Percentiles rank a stretch among this genome's conserved stretches.
phyloP scores from a whole-genome alignment of 2,888 invertebrate species.

The Xestia rhomboidea region DNA sequence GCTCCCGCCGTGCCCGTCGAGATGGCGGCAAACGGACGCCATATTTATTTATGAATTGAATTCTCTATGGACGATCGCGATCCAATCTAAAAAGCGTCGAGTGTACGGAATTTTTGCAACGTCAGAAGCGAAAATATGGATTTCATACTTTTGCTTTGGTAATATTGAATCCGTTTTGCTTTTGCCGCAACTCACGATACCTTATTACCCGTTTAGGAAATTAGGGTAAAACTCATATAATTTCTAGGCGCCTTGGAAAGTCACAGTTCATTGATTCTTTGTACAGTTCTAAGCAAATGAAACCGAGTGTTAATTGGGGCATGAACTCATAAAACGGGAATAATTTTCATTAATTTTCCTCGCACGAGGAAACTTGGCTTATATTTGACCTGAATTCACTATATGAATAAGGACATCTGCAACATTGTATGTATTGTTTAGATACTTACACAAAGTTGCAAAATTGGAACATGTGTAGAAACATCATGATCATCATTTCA shows the following conservation, averaged over 20 bases:
- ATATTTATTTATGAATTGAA: slow-evolving; percentile 82
- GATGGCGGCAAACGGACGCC: slow-evolving; percentile 74
- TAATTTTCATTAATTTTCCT: slow-evolving; percentile 41
- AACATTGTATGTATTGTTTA: slow-evolving; percentile 14
- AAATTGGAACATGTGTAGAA: not conserved
- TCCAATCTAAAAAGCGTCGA: slow-evolving; percentile 74
- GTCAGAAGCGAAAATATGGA: slow-evolving; percentile 59
- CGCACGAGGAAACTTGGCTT: slow-evolving; percentile 17
- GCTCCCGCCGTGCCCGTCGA: slow-evolving; percentile 63
- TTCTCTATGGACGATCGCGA: slow-evolving; percentile 73
- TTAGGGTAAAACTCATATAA: slow-evolving; percentile 29
- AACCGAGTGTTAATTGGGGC: slow-evolving; percentile 35
- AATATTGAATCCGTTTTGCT: slow-evolving; percentile 41
- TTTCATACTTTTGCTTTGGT: slow-evolving; percentile 43
- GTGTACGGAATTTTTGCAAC: slow-evolving; percentile 62
- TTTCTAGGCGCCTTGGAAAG: slow-evolving; percentile 11
- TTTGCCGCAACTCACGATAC: slow-evolving; percentile 22
- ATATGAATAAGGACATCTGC: not conserved
- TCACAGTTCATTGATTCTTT: slow-evolving; percentile 31
- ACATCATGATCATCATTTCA: too few species aligned
- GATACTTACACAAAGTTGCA: not conserved
- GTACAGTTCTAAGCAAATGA: slow-evolving; percentile 32
- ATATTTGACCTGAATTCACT: slow-evolving; percentile 21
- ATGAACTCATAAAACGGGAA: slow-evolving; percentile 29
- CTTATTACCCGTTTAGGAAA: slow-evolving; percentile 27